A percentile compares a stretch with the other conserved stretches of the same genome.
Evolutionary conservation across 2,797 vertebrate species (phyloP).

Genomic region (Paramormyrops hopkinsi): DNA sequence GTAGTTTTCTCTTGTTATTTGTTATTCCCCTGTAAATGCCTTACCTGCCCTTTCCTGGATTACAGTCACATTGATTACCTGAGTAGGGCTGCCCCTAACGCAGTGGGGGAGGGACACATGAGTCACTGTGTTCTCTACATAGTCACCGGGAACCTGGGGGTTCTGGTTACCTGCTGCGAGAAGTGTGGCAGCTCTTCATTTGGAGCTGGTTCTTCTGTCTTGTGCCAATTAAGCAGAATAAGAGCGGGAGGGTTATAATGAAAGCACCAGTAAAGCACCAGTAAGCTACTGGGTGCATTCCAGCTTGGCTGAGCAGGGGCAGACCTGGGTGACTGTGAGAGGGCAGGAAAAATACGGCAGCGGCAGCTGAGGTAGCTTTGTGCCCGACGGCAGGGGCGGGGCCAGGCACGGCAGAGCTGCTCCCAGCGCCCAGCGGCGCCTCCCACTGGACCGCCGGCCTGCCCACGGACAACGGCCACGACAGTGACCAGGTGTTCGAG

Average conservation of each 20-base stretch:
- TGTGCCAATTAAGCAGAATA: background rate
- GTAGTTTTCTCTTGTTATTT: background rate
- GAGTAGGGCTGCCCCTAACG: background rate
- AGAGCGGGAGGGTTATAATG: background rate
- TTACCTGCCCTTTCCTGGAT: background rate
- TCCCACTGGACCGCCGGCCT: constrained; percentile 87
- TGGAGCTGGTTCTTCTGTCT: background rate
- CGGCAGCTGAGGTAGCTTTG: background rate
- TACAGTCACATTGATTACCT: background rate
- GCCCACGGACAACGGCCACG: constrained; percentile 90
- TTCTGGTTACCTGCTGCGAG: background rate
- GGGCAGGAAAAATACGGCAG: background rate
- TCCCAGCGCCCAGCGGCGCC: constrained; percentile 79
- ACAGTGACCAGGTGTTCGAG: constrained; percentile 97
- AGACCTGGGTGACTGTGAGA: background rate
- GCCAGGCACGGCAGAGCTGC: constrained; percentile 79
- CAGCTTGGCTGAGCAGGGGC: background rate
- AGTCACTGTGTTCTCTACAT: background rate
- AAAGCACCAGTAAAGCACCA: background rate
- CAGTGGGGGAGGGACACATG: background rate
- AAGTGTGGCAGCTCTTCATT: background rate
- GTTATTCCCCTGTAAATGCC: background rate
- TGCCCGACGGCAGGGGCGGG: constrained; percentile 66
- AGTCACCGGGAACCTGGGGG: background rate
- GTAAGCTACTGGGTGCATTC: background rate